A percentile compares a stretch with the other conserved stretches of the same genome.
Evolutionary conservation across 1,140 invertebrate genomes (phyloP).

Genomic region (Hyposmocoma kahamanoa): DNA sequence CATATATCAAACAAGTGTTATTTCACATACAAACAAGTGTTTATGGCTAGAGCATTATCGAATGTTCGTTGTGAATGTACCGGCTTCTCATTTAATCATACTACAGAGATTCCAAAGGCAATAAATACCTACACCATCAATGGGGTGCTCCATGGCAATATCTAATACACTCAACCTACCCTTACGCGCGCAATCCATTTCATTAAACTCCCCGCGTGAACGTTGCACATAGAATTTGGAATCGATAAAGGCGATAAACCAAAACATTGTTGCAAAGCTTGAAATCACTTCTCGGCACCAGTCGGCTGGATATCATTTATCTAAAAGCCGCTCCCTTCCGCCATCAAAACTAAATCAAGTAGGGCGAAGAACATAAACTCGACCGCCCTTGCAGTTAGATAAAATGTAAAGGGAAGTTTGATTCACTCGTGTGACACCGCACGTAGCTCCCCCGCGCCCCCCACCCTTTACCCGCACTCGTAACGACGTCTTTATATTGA

Average conservation of each 20-base stretch:
- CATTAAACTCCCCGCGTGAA: slow-evolving; percentile 43
- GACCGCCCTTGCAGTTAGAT: slow-evolving; percentile 64
- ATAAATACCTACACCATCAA: no score
- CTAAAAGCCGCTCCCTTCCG: slow-evolving; percentile 60
- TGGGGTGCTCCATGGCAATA: slow-evolving; percentile 28
- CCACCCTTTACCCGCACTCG: slow-evolving; percentile 14
- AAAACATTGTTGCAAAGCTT: slow-evolving; percentile 51
- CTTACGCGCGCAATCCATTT: slow-evolving; percentile 43
- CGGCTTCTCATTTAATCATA: no score
- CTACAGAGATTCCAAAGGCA: no score
- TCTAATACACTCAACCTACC: slow-evolving; percentile 51
- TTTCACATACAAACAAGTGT: no score
- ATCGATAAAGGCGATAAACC: slow-evolving; percentile 36
- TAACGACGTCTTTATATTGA: slow-evolving; percentile 52
- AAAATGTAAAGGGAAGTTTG: slow-evolving; percentile 66
- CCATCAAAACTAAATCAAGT: slow-evolving; percentile 70
- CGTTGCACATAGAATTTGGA: no score
- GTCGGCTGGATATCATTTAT: slow-evolving; percentile 55
- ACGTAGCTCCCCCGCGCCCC: slow-evolving; percentile 17
- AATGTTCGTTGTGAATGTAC: no score
- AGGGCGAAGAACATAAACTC: slow-evolving; percentile 61
- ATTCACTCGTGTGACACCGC: slow-evolving; percentile 55
- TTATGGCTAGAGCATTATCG: no score
- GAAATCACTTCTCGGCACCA: slow-evolving; percentile 36
- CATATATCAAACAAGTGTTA: no score